Base-by-base conservation (phyloP, 2,888 invertebrate genomes). In the Amiota minor region DNA sequence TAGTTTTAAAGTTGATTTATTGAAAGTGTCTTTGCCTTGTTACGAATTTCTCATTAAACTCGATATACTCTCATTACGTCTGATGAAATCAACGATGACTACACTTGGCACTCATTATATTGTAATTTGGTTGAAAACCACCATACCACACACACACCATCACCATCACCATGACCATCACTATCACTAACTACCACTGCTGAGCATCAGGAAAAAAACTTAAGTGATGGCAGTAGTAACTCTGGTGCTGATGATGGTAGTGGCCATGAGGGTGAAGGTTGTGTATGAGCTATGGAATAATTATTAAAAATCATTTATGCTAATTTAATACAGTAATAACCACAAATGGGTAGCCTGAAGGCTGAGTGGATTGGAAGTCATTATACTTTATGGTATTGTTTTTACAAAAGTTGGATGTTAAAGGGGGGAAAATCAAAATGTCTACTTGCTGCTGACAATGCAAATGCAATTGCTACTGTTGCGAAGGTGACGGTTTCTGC, bases 51-150 rank as follows among this genome's bases (percentile, higher is more conserved):
- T 4, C 6, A 35, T 35, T 35, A 35, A 35, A 35, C 35, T 35
- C 35, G 35, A 35, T 35, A 35, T 35, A 8, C 35, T 35, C 0
- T 35, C 35, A 35, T 35, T 35, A 35, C 35, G 2, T 35, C 6
- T 6, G 2, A 35, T 35, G 35, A 35, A 6, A 35, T 35, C 18
- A 16, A 20, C 59, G 56, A 18, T 16, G 55, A 56, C 77, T 82
- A 85, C 83, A 83, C 84, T 85, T 85, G 86, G 78, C 84, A 82
- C 84, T 85, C 83, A 85, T 85, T 85, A 85, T 86, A 79, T 81
- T 84, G 84, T 82, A 84, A 85, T 85, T 86, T 85, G 83, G 62
- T 67, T 47, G 70, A 61, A 35, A 35, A 35, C 35, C 35, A 35
- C 35, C 35, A 35, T 8, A 35, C 35, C 35, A 35, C 4, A 35